phyloP scores from a whole-genome alignment of 2,888 invertebrate species.

The Drosophila demipolita region DNA sequence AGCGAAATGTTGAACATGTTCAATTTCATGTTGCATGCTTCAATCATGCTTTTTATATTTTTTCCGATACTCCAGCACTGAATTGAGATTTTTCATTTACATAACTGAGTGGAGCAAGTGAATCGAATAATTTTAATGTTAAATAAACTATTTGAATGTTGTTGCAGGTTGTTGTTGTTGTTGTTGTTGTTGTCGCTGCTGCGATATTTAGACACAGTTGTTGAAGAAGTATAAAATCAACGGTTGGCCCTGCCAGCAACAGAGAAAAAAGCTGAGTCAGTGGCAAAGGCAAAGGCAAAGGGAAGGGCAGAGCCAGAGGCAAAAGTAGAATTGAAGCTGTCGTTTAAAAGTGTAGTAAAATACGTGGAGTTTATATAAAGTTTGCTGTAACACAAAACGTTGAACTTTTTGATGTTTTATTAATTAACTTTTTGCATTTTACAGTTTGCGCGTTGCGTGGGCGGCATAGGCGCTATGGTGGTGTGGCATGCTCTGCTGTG shows the following conservation, averaged over 20 bases:
- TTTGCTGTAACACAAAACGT: constrained; percentile 75
- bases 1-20: neutral
- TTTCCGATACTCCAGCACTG: neutral
- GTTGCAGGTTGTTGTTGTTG: constrained; percentile 15
- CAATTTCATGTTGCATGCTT: neutral
- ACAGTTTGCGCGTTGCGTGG: constrained; percentile 16
- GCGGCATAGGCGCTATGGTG: neutral
- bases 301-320: neutral
- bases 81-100: constrained; percentile 7
- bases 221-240: constrained; percentile 50
- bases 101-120: constrained; percentile 14
- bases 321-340: constrained; percentile 24
- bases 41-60: neutral
- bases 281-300: neutral
- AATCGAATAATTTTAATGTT: constrained; percentile 41
- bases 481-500: neutral
- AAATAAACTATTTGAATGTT: constrained; percentile 59
- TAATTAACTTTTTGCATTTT: constrained; percentile 78
- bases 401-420: constrained; percentile 81
- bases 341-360: constrained; percentile 67
- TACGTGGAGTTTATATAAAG: constrained; percentile 79
- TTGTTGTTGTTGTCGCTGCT: constrained; percentile 23
- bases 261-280: neutral
- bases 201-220: constrained; percentile 52
- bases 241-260: constrained; percentile 16